phyloP scores from a whole-genome alignment of 2,113 vertebrate species.

The Mirounga angustirostris region DNA sequence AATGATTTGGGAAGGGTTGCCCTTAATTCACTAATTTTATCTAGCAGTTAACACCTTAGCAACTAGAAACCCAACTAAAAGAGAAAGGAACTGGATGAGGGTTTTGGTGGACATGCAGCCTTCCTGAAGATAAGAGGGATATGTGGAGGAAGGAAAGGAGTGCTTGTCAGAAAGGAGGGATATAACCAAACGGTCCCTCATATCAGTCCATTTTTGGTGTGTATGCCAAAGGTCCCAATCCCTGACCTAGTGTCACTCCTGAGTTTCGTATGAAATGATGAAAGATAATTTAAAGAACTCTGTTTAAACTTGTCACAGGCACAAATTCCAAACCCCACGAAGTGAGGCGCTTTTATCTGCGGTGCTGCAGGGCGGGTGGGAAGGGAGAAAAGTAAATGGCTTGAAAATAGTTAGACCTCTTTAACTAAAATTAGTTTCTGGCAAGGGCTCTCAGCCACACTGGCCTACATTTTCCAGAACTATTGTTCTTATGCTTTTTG shows the following conservation, averaged over 20 bases:
- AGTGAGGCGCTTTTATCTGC: conserved; percentile 16
- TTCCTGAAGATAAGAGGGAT: not conserved
- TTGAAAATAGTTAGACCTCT: conserved; percentile 61
- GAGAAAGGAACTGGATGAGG: not conserved
- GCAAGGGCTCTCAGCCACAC: conserved; percentile 11
- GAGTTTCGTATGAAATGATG: conserved; percentile 60
- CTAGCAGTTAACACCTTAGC: not conserved
- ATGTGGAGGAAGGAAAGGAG: not conserved
- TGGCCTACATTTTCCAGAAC: conserved; percentile 67
- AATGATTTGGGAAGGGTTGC: not conserved
- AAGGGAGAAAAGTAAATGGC: conserved; percentile 39
- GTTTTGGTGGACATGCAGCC: not conserved
- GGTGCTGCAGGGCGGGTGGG: not conserved
- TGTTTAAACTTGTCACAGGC: conserved; percentile 21
- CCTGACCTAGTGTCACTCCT: conserved; percentile 47
- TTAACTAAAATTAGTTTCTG: conserved; percentile 75
- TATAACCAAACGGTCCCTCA: not conserved
- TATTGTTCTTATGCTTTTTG: conserved; percentile 53
- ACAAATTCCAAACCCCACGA: conserved; percentile 35
- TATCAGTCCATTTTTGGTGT: not conserved
- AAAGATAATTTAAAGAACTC: conserved; percentile 51
- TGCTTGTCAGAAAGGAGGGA: not conserved
- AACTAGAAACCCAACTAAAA: conserved; percentile 21
- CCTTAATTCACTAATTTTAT: conserved; percentile 29
- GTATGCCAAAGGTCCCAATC: not conserved